phyloP scores from a whole-genome alignment of 2,113 vertebrate species.

The Scortum barcoo region DNA sequence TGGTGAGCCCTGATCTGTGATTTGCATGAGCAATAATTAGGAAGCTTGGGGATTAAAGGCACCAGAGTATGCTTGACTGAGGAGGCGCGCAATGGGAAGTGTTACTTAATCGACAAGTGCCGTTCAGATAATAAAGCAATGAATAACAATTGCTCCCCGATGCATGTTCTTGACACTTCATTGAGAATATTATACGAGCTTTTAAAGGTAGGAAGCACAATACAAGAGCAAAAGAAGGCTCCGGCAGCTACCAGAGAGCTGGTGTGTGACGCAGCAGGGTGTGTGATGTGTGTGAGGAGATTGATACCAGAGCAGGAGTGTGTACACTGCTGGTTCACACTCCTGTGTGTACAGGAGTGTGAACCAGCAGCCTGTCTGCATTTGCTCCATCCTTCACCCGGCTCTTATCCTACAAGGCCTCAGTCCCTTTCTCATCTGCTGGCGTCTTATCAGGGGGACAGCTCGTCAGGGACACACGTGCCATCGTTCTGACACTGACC shows the following conservation, averaged over 20 bases:
- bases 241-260: conserved; percentile 31
- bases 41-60: conserved; percentile 69
- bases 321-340: too few relatives aligned
- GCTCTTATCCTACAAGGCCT: conserved; percentile 81
- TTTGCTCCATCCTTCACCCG: conserved; percentile 83
- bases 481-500: conserved; percentile 81
- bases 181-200: conserved; percentile 21
- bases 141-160: conserved; percentile 68
- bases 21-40: conserved; percentile 80
- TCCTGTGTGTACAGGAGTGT: conserved; percentile 38
- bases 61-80: conserved; percentile 48
- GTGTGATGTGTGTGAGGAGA: conserved; percentile 55
- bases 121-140: conserved; percentile 73
- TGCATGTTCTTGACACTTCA: conserved; percentile 33
- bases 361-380: conserved; percentile 74
- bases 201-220: conserved; percentile 28
- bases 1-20: conserved; percentile 64
- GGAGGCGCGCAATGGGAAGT: conserved; percentile 59
- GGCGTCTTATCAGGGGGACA: conserved; percentile 80
- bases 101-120: conserved; percentile 62
- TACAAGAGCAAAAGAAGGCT: conserved; percentile 10
- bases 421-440: conserved; percentile 54
- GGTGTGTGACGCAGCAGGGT: conserved; percentile 22
- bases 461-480: conserved; percentile 84
- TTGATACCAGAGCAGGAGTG: conserved; percentile 55